phyloP scores from a whole-genome alignment of 2,888 invertebrate species.

The Ichneumoninae sp. region DNA sequence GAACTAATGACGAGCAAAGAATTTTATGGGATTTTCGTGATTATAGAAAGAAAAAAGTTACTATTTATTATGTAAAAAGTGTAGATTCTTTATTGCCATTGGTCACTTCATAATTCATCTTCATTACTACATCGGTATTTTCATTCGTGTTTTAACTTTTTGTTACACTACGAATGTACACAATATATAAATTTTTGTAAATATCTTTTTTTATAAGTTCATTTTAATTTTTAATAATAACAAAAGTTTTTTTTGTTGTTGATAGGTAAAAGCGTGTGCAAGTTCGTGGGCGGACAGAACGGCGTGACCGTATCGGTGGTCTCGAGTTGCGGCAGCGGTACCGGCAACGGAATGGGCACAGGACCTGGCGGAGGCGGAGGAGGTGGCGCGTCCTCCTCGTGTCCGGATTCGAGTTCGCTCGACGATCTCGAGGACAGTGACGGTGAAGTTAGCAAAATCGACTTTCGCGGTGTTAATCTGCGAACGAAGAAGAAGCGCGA shows the following conservation, averaged over 20 bases:
- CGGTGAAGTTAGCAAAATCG: conserved; percentile 92
- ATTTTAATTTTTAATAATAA: conserved; percentile 7
- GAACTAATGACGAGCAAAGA: too few relatives aligned
- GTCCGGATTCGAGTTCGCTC: conserved; percentile 72
- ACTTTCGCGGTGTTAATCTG: conserved; percentile 89
- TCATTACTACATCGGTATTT: too few relatives aligned
- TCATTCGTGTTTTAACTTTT: background rate
- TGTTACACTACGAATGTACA: background rate
- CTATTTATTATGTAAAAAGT: too few relatives aligned
- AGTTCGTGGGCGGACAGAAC: conserved; percentile 82
- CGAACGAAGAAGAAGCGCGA: conserved; percentile 88
- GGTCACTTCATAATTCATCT: too few relatives aligned
- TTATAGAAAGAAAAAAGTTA: too few relatives aligned
- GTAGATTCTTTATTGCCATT: too few relatives aligned
- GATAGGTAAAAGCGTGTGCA: conserved; percentile 82
- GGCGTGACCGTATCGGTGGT: conserved; percentile 87
- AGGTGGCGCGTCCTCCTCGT: conserved; percentile 62
- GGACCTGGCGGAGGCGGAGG: conserved; percentile 72
- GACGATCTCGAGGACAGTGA: conserved; percentile 88
- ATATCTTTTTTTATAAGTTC: background rate
- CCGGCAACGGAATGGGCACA: conserved; percentile 71
- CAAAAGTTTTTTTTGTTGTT: background rate
- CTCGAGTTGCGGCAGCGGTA: conserved; percentile 83
- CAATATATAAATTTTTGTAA: background rate
- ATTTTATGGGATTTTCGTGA: too few relatives aligned